Evolutionary conservation across 2,797 vertebrate species (phyloP).

Genomic region (Ficedula albicollis): DNA sequence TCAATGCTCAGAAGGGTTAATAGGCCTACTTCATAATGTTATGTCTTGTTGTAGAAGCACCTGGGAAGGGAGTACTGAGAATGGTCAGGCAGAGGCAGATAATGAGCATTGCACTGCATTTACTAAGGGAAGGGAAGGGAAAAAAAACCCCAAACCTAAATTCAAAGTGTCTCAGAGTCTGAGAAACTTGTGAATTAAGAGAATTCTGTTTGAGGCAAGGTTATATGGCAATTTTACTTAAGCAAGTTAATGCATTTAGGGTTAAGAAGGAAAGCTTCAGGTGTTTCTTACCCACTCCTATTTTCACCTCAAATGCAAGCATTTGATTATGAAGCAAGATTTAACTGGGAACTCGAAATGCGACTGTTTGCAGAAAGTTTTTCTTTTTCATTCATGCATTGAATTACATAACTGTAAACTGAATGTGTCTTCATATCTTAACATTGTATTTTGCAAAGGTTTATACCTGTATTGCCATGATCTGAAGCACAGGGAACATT

Average conservation of each 20-base stretch:
- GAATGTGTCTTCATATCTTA: background rate
- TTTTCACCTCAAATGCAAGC: background rate
- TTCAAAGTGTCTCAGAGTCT: background rate
- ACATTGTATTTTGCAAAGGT: background rate
- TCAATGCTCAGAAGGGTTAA: background rate
- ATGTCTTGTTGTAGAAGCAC: background rate
- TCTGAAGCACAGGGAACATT: background rate
- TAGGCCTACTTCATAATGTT: rapidly evolving
- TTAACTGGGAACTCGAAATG: background rate
- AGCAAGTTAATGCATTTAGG: background rate
- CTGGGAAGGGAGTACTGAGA: background rate
- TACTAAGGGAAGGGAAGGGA: background rate
- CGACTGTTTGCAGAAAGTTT: background rate
- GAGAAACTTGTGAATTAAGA: background rate
- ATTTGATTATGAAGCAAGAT: background rate
- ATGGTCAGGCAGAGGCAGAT: background rate
- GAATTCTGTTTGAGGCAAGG: background rate
- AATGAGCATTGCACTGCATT: background rate
- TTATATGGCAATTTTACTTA: background rate
- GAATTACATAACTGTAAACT: background rate
- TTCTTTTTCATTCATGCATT: background rate
- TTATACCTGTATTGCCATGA: background rate
- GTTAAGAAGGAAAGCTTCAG: background rate
- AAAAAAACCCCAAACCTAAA: background rate
- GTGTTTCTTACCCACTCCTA: background rate